Conservation (phyloP, 2,113 vertebrate genomes). For the Willisornis vidua region DNA sequence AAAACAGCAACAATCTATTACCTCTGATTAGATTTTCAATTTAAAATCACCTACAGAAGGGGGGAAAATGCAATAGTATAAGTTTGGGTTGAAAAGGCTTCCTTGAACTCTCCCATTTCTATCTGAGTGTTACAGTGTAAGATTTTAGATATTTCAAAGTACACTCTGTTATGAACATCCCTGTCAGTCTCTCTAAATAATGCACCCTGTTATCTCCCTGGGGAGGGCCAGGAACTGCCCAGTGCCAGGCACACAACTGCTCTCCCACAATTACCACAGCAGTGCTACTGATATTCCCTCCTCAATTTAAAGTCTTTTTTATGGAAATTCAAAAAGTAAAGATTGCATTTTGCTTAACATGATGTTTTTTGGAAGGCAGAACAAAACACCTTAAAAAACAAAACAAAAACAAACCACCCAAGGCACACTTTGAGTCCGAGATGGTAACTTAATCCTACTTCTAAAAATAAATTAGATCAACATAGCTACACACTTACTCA, state of each 20-base stretch:
- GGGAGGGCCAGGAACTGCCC: neutral
- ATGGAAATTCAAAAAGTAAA: neutral
- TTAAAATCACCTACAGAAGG: neutral
- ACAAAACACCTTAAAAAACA: neutral
- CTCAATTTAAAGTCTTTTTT: neutral
- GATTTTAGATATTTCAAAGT: neutral
- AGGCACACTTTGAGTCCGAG: neutral
- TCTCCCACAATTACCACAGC: neutral
- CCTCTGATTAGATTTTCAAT: neutral
- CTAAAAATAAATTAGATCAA: slow-evolving; percentile 72
- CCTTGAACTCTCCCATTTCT: neutral
- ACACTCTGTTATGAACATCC: neutral
- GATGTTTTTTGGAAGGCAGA: neutral
- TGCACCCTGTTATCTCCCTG: neutral
- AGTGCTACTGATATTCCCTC: neutral
- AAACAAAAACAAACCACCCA: neutral
- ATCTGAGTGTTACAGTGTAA: neutral
- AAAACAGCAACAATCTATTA: neutral
- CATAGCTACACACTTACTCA: slow-evolving; percentile 31
- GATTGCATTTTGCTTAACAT: neutral
- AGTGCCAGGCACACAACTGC: neutral
- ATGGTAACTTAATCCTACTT: slow-evolving; percentile 26
- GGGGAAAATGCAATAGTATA: rapidly evolving
- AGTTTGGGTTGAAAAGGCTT: neutral
- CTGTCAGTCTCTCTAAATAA: neutral